phyloP scores from a whole-genome alignment of 2,113 vertebrate genomes.

The Melanostigma gelatinosum region DNA sequence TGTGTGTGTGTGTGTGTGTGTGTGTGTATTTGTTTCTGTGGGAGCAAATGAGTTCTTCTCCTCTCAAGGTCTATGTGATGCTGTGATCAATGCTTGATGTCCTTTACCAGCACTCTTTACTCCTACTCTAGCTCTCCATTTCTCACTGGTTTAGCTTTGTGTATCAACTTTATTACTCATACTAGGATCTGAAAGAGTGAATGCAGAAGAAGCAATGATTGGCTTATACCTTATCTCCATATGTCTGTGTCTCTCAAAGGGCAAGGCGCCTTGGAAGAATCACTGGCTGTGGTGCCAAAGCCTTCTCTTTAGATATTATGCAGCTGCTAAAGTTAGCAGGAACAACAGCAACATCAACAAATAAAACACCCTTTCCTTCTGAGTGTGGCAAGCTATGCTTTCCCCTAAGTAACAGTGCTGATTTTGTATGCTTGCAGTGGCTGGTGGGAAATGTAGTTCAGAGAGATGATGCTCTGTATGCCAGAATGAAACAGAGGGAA shows the following conservation, averaged over 20 bases:
- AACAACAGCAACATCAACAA: slow-evolving; percentile 61
- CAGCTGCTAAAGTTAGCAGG: slow-evolving; percentile 76
- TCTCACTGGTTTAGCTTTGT: slow-evolving; percentile 71
- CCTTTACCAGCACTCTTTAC: slow-evolving; percentile 70
- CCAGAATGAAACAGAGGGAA: slow-evolving; percentile 91
- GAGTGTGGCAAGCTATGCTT: slow-evolving; percentile 82
- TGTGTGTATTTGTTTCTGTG: slow-evolving; percentile 68
- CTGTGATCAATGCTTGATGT: slow-evolving; percentile 75
- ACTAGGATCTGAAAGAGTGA: slow-evolving; percentile 72
- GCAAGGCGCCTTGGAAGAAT: slow-evolving; percentile 71
- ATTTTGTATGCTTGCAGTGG: slow-evolving; percentile 91
- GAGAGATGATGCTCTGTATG: slow-evolving; percentile 90
- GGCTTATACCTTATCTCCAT: slow-evolving; percentile 72
- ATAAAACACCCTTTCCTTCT: slow-evolving; percentile 78
- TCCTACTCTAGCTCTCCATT: slow-evolving; percentile 68
- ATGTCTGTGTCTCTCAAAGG: slow-evolving; percentile 78
- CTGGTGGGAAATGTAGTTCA: slow-evolving; percentile 91
- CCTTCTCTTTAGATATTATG: slow-evolving; percentile 73
- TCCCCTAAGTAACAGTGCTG: slow-evolving; percentile 85
- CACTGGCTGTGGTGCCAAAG: slow-evolving; percentile 69
- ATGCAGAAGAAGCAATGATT: slow-evolving; percentile 72
- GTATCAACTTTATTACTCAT: slow-evolving; percentile 66
- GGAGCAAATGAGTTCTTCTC: slow-evolving; percentile 65
- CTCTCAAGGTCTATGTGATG: slow-evolving; percentile 78
- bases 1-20: slow-evolving; percentile 68